Evolutionary conservation across 2,113 vertebrate species (phyloP), one percentile per base, ranked within the genome.

Genomic region (Bos indicus): DNA sequence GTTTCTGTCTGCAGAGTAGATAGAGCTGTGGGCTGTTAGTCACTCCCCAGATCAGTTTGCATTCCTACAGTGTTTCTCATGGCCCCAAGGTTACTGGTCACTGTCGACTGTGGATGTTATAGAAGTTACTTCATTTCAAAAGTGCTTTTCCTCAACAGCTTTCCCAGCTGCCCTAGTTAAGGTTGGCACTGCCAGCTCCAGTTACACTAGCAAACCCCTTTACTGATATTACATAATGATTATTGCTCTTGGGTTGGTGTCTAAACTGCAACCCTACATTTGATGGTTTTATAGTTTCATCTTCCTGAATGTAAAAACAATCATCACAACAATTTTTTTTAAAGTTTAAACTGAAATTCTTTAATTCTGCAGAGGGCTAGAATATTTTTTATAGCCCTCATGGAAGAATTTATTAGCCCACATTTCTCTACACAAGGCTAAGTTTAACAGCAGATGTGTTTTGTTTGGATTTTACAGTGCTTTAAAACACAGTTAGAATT

Each of bases 401-500:
- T 51, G 85, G 40, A 94, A 80, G 26, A 86, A 59, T 96, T 92
- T 94, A 43, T 87, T 48, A 94, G 36, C 60, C 40, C 56, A 28
- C 15, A 23, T 89, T 67, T 95, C 60, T 83, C 57, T 96, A 57
- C 33, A 36, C 9, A 7, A 36, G 10, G 30, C 56, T 78, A 93
- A 93, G 71, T 91, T 95, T 83, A 90, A 57, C 48, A 95, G 12
- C 30, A 52, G 28, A 60, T 94, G 6, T 64, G 71, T 89, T 83
- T 93, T 86, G 43, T 77, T 91, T 95, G 74, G 59, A 87, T 94
- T 97, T 91, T 80, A 93, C 33, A 43, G 62, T 48, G 48, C 51
- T 97, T 95, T 91, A 64, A 93, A 90, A 54, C 88, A n/a, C 60
- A 90, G 52, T 82, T 60, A 51, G 21, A 78, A 87, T 96, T 57